These are phyloP conservation scores for Gonioctena quinquepunctata DNA, from an alignment of 1,140 invertebrate genomes.

Conservation along the genomic window DNA sequence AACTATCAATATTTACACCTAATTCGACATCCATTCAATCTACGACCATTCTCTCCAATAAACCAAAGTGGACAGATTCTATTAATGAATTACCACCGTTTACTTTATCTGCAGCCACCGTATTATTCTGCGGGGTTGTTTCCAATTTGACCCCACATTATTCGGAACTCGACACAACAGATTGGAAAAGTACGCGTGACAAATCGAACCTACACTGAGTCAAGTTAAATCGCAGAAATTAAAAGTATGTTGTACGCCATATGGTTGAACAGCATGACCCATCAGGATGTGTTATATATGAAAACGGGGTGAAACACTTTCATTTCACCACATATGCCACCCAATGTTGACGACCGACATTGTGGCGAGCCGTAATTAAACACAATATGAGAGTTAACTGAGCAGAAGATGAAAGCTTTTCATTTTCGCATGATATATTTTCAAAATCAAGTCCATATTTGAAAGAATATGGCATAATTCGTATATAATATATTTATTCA, in stretches of 20 bases:
- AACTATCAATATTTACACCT: background rate
- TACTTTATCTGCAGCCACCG: constrained; percentile 26
- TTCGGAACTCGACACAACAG: constrained; percentile 23
- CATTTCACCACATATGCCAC: constrained; percentile 23
- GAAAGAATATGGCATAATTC: too few relatives aligned
- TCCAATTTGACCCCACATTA: constrained; percentile 20
- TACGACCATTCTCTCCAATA: background rate
- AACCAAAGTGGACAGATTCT: constrained; percentile 7
- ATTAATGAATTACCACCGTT: constrained; percentile 40
- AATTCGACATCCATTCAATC: background rate
- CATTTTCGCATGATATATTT: too few relatives aligned
- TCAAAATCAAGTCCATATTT: too few relatives aligned
- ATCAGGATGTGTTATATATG: background rate
- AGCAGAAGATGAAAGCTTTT: too few relatives aligned
- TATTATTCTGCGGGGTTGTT: constrained; percentile 4
- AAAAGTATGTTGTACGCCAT: constrained; percentile 30
- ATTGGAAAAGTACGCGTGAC: constrained; percentile 41
- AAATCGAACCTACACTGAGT: constrained; percentile 40
- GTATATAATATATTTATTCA: too few relatives aligned
- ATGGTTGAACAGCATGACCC: constrained; percentile 18
- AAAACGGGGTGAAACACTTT: background rate
- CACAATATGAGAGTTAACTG: too few relatives aligned
- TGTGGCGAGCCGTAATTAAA: constrained; percentile 2
- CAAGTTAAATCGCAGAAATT: constrained; percentile 39
- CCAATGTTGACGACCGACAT: constrained; percentile 20